Evolutionary conservation across 2,888 invertebrate genomes (phyloP).

Genomic region (Limnephilus marmoratus): DNA sequence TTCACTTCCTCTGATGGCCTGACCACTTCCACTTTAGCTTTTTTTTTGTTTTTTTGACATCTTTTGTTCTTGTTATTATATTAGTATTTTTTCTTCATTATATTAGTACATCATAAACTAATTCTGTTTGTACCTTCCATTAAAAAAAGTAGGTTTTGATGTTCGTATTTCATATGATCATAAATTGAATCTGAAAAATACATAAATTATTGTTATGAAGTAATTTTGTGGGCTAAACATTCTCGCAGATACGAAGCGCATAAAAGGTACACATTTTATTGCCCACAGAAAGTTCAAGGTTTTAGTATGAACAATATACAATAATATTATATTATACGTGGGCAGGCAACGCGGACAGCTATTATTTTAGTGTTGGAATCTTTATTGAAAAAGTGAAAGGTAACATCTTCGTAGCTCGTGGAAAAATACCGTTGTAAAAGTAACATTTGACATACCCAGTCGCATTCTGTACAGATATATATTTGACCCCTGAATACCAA

Average conservation of each 20-base stretch:
- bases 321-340: not conserved
- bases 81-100: too few relatives aligned
- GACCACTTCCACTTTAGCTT: too few relatives aligned
- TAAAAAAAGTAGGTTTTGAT: not conserved
- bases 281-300: conserved; percentile 16
- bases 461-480: not conserved
- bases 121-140: not conserved
- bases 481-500: not conserved
- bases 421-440: not conserved
- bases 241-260: not conserved
- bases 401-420: conserved; percentile 3
- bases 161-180: not conserved
- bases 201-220: not conserved
- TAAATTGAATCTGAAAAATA: not conserved
- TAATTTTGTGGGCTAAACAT: not conserved
- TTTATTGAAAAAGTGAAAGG: not conserved
- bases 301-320: not conserved
- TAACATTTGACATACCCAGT: not conserved
- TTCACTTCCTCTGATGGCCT: too few relatives aligned
- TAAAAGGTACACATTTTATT: not conserved
- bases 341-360: not conserved
- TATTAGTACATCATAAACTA: not conserved
- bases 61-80: too few relatives aligned
- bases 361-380: not conserved
- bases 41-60: too few relatives aligned